Conservation (phyloP, 1,140 invertebrate species). For the Drosophila repleta region DNA sequence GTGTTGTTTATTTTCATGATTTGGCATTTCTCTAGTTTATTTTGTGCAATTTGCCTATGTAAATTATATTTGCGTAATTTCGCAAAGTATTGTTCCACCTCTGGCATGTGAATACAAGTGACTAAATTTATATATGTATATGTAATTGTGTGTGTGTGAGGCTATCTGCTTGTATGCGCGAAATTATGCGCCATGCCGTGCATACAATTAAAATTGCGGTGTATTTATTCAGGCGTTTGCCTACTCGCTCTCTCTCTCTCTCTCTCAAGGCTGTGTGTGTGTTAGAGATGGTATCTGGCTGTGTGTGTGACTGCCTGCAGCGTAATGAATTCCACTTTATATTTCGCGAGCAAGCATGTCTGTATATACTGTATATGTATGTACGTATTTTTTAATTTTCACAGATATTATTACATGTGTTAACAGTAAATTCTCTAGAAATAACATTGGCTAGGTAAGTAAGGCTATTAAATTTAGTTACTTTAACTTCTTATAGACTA, state of each 20-base stretch:
- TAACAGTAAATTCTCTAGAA: no score
- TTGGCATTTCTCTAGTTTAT: slow-evolving; percentile 26
- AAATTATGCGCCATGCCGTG: slow-evolving; percentile 44
- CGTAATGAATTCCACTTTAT: slow-evolving; percentile 39
- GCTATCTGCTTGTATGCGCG: slow-evolving; percentile 10
- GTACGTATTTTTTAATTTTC: neutral
- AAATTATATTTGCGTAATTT: slow-evolving; percentile 51
- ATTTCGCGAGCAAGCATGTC: slow-evolving; percentile 7
- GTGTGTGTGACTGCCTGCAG: slow-evolving; percentile 10
- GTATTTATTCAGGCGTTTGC: slow-evolving; percentile 46
- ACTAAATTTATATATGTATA: slow-evolving; percentile 9
- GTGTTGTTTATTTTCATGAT: slow-evolving; percentile 16
- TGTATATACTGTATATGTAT: no score
- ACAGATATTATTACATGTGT: neutral
- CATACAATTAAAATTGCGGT: slow-evolving; percentile 45
- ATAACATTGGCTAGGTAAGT: no score
- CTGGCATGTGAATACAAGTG: slow-evolving; percentile 20
- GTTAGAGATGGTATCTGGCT: neutral
- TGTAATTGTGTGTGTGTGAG: slow-evolving; percentile 2
- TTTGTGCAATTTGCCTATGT: slow-evolving; percentile 50
- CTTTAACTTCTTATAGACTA: no score
- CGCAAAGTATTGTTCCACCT: slow-evolving; percentile 38
- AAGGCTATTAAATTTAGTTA: no score
- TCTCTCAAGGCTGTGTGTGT: neutral
- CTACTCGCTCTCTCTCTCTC: slow-evolving; percentile 16